phyloP scores from a whole-genome alignment of 2,797 vertebrate genomes.

The Sebastes miniatus region DNA sequence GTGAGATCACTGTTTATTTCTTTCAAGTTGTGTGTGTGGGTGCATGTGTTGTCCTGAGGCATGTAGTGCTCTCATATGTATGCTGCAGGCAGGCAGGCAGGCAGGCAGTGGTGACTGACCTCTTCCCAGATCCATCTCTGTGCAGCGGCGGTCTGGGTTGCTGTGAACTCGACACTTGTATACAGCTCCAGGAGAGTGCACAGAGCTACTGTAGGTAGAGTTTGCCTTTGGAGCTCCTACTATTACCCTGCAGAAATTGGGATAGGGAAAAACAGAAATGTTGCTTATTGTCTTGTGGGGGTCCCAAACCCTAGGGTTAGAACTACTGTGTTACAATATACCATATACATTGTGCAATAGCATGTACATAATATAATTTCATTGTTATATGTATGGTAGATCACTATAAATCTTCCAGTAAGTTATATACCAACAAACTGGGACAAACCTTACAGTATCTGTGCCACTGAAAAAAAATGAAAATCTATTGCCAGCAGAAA shows the following conservation, averaged over 20 bases:
- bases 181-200: constrained; percentile 92
- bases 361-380: not conserved
- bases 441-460: not conserved
- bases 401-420: not conserved
- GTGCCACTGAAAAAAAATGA: no score
- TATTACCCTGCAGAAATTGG: constrained; percentile 86
- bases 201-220: constrained; percentile 91
- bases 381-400: not conserved
- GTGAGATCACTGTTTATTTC: not conserved
- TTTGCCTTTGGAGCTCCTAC: constrained; percentile 95
- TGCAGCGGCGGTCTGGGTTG: constrained; percentile 95
- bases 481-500: no score
- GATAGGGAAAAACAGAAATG: not conserved
- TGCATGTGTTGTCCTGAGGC: not conserved
- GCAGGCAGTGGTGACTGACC: constrained; percentile 80
- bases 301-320: not conserved
- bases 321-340: not conserved
- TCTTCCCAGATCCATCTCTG: constrained; percentile 96
- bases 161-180: constrained; percentile 96
- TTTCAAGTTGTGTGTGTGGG: not conserved
- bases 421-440: not conserved
- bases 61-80: not conserved
- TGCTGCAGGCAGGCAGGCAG: constrained; percentile 12
- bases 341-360: not conserved
- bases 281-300: not conserved